A percentile compares a stretch with the other conserved stretches of the same genome.
Conservation (phyloP, 1,140 invertebrate species). For the Drosophila pectinifera region DNA sequence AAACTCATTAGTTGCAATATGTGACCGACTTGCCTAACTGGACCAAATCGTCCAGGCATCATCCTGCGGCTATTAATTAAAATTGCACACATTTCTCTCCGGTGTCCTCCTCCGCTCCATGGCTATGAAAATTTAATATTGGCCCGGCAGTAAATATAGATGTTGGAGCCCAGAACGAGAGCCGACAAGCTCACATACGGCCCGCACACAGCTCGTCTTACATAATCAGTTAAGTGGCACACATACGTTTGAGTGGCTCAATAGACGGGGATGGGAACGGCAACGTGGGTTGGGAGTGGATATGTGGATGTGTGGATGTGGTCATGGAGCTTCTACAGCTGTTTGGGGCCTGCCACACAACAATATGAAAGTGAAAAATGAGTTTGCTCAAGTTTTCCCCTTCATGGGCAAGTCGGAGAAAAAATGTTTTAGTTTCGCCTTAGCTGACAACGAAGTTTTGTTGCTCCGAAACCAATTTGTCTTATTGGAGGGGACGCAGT, state of each 20-base stretch:
- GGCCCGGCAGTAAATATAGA: constrained; percentile 56
- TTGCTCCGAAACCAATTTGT: constrained; percentile 71
- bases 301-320: no score
- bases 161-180: constrained; percentile 32
- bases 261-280: not conserved
- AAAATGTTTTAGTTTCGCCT: constrained; percentile 67
- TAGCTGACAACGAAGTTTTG: constrained; percentile 66
- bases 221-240: constrained; percentile 79
- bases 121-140: constrained; percentile 64
- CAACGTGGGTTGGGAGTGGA: no score
- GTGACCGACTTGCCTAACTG: constrained; percentile 29
- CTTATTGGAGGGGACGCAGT: constrained; percentile 55
- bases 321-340: constrained; percentile 10
- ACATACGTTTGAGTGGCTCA: constrained; percentile 32
- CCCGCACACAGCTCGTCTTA: constrained; percentile 48
- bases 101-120: constrained; percentile 2
- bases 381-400: constrained; percentile 71
- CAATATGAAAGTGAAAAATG: constrained; percentile 81
- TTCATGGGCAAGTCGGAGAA: constrained; percentile 22
- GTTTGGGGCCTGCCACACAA: constrained; percentile 48
- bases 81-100: constrained; percentile 59
- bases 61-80: constrained; percentile 72
- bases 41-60: constrained; percentile 19
- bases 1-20: constrained; percentile 59
- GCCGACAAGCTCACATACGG: constrained; percentile 15